Base-by-base conservation (phyloP, 2,797 vertebrate species). In the Rhodeus uyekii region DNA sequence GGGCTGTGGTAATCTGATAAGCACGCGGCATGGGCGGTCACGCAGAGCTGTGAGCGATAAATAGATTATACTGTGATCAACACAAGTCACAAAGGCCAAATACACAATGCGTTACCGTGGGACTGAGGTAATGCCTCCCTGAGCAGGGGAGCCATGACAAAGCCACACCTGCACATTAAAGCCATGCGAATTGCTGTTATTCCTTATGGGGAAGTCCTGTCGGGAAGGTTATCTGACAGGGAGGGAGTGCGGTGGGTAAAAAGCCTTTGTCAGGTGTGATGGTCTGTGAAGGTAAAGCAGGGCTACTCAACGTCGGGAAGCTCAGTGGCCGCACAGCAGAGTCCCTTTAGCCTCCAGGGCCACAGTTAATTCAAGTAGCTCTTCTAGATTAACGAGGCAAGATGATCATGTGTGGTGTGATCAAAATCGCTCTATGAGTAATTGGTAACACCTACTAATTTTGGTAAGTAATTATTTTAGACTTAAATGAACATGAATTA, bases 1-100 rank as follows among this genome's bases (percentile, higher is more conserved):
- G 83, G 89, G 85, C 88, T 86, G 89, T 84, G 83, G 79, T 89
- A 91, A 92, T 92, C 91, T 87, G 92, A 92, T 92, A 93, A 92
- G 90, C 84, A 81, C 89, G 87, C 85, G 80, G 88, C 88, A 89
- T 89, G 91, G 92, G 91, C 88, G 93, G 92, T 91, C 92, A 91
- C 88, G 81, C 90, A 89, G 90, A 68, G 68, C 83, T 88, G 86
- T 88, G 89, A 88, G 89, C 89, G 91, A 93, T 94, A 92, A 94
- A 94, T 92, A 94, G 93, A 94, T 94, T 91, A 94, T 90, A 91
- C 88, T 90, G 89, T 90, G 89, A 90, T 92, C 91, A 91, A 90
- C 87, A 86, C 88, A 1, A 84, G 81, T 88, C 89, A 91, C 93
- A 91, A 92, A 93, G 92, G 88, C 85, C 91, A 87, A 87, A 89